Evolutionary conservation across 2,113 vertebrate genomes (phyloP), one percentile per base, ranked within the genome.

Genomic region (Cacatua alba): DNA sequence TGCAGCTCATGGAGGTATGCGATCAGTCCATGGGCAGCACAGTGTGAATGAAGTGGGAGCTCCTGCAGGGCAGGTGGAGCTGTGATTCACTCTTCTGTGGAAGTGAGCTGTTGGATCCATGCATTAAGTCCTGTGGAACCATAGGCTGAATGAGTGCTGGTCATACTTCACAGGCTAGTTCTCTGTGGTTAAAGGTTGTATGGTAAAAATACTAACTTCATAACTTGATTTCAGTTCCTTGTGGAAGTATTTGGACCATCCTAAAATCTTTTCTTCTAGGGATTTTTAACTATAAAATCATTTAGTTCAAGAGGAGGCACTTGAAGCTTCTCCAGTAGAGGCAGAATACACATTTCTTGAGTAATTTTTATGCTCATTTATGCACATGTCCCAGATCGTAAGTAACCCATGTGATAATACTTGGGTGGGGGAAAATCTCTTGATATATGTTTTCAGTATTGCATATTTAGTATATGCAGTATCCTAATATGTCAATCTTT

Each of bases 1-100:
- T 13, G n/a, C 39, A 77, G 51, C 29, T 72, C 19, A 33, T 2
- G 68, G 29, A 59, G 17, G 11, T 17, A 4, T 1, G 2, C 0
- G 1, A 7, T 69, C 41, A 53, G 29, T 33, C n/a, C 17, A 9
- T 25, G 60, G 29, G 67, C 35, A 14, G 62, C 55, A 24, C 55
- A 10, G 13, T 3, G 31, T 31, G 55, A 64, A 7, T 44, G 76
- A 64, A 12, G 21, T 46, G 75, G 55, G 75, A 52, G 35, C 35
- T 81, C 23, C 2, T 3, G 25, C 37, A 59, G 39, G 44, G 31
- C 65, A 62, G 57, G 52, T 24, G 52, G 77, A 72, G 18, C 63
- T 25, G 59, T 48, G 60, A 35, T n/a, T 82, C 19, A 25, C 39
- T n/a, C 6, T 20, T 21, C 39, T 52, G 57, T 46, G 63, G 33